Conservation (phyloP, 2,888 invertebrate species). For the Antitype chi region DNA sequence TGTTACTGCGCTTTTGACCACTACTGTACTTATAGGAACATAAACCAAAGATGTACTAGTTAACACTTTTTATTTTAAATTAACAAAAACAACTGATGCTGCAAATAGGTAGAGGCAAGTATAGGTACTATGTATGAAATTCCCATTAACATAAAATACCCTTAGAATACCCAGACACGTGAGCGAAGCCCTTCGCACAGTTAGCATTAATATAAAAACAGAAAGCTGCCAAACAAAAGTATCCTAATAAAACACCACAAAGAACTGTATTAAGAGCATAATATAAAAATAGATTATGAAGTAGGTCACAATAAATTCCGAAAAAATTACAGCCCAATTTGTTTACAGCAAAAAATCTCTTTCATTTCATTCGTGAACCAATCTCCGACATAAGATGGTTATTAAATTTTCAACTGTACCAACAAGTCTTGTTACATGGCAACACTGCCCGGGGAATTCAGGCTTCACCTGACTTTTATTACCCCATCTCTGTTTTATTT, state of each 20-base stretch:
- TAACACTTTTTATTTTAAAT: no score
- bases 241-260: not conserved
- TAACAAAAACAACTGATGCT: no score
- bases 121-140: no score
- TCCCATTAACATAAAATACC: not conserved
- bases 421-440: conserved; percentile 51
- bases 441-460: conserved; percentile 52
- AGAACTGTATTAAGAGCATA: not conserved
- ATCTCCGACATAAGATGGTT: conserved; percentile 38
- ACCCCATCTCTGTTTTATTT: conserved; percentile 63
- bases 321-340: conserved; percentile 23
- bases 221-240: not conserved
- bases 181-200: not conserved
- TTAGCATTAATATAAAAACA: not conserved
- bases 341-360: conserved; percentile 32
- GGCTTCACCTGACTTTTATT: conserved; percentile 68
- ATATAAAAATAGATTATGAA: conserved; percentile 6
- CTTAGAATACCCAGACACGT: not conserved
- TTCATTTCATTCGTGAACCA: conserved; percentile 24
- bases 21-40: no score
- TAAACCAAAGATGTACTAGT: no score
- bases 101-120: no score
- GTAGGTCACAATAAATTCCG: conserved; percentile 16
- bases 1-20: no score
- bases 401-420: conserved; percentile 51